Conservation (phyloP, 2,113 vertebrate genomes). For the Syrrhaptes paradoxus region DNA sequence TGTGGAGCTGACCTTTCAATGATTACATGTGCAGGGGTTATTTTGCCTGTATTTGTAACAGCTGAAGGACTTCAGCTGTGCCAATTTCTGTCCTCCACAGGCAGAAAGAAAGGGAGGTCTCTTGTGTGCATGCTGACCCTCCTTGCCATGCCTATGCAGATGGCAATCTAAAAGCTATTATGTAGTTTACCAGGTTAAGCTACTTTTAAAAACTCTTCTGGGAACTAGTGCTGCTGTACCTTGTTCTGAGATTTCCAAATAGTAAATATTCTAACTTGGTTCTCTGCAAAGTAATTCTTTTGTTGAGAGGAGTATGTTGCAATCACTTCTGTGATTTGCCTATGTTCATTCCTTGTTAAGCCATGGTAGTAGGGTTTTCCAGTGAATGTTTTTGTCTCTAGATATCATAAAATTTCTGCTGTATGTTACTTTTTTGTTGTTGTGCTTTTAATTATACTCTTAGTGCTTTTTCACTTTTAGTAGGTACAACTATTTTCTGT, state of each 20-base stretch:
- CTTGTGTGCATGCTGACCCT: fast-evolving
- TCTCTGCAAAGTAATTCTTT: not conserved
- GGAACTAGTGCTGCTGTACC: not conserved
- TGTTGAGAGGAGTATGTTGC: not conserved
- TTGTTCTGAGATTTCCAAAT: not conserved
- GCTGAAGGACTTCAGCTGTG: not conserved
- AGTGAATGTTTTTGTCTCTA: not conserved
- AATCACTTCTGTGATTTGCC: not conserved
- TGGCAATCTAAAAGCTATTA: not conserved
- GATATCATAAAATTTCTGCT: not conserved
- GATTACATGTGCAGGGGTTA: not conserved
- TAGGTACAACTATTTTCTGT: not conserved
- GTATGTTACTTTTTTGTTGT: not conserved
- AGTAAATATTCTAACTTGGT: not conserved
- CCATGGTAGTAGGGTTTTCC: not conserved
- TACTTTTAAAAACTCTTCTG: not conserved
- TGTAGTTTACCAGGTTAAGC: not conserved
- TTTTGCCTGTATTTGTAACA: not conserved
- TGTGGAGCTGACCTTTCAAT: not conserved
- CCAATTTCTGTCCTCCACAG: not conserved
- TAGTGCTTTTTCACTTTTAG: not conserved
- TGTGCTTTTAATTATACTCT: not conserved
- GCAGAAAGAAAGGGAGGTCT: not conserved
- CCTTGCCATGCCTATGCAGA: not conserved
- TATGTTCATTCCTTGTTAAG: not conserved